These are phyloP conservation scores for Gallinago media DNA, from an alignment of 2,113 vertebrate species.

Conservation along the genomic window DNA sequence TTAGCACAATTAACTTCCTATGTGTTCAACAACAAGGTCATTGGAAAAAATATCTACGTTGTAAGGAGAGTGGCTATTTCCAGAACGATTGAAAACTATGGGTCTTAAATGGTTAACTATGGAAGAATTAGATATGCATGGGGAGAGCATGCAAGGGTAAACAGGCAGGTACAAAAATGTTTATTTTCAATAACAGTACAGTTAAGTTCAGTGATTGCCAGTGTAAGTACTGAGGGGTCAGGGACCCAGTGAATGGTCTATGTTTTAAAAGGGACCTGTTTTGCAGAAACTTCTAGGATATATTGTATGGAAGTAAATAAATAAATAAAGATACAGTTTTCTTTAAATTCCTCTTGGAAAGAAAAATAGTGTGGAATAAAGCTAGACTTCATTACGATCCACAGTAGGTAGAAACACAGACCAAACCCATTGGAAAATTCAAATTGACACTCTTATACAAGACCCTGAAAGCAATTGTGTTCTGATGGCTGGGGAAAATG, in stretches of 20 bases:
- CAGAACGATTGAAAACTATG: neutral
- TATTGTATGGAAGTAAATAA: neutral
- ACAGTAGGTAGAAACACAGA: conserved; percentile 19
- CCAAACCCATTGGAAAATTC: neutral
- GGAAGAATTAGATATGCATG: neutral
- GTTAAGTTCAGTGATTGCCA: neutral
- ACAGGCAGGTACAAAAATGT: neutral
- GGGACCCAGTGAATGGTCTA: neutral
- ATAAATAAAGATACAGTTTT: neutral
- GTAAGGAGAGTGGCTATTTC: neutral
- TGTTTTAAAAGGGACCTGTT: neutral
- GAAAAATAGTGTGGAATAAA: neutral
- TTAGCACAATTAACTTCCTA: neutral
- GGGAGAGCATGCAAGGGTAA: neutral
- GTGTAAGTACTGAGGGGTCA: neutral
- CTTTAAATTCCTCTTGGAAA: neutral
- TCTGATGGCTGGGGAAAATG: neutral
- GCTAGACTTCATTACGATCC: neutral
- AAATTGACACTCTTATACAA: neutral
- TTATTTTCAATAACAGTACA: neutral
- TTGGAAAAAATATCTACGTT: neutral
- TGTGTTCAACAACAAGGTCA: neutral
- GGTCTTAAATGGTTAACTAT: neutral
- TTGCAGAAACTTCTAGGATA: neutral
- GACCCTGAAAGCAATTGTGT: neutral